Evolutionary conservation across 2,797 vertebrate genomes (phyloP).

Genomic region (Phataginus tricuspis): DNA sequence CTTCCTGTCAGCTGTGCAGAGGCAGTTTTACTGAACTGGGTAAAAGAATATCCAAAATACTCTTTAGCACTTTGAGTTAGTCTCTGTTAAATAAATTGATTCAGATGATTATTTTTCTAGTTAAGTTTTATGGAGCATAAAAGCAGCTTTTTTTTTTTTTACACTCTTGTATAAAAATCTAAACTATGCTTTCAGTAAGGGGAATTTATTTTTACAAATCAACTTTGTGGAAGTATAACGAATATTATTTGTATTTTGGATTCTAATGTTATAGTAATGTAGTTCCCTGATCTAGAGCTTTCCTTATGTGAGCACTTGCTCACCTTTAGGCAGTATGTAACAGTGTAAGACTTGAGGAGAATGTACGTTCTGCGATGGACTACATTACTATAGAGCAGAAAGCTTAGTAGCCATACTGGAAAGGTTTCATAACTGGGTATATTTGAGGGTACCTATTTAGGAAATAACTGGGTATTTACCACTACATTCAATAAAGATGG

Average conservation of each 20-base stretch:
- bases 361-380: not conserved
- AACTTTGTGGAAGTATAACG: not conserved
- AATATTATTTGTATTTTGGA: slow-evolving; percentile 4
- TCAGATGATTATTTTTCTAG: slow-evolving; percentile 45
- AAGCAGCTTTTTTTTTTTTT: not conserved
- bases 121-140: slow-evolving; percentile 13
- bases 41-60: slow-evolving; percentile 49
- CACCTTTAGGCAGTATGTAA: not conserved
- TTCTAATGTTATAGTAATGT: slow-evolving; percentile 24
- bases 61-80: slow-evolving; percentile 52
- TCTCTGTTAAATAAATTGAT: slow-evolving; percentile 56
- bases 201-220: not conserved
- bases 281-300: not conserved
- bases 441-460: not conserved
- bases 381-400: not conserved
- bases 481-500: not conserved
- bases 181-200: slow-evolving; percentile 12
- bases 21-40: slow-evolving; percentile 72
- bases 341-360: not conserved
- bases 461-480: not conserved
- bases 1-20: slow-evolving; percentile 79
- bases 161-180: slow-evolving; percentile 30
- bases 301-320: not conserved
- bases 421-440: not conserved
- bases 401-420: not conserved